Evolutionary conservation across 2,797 vertebrate genomes (phyloP), one percentile per base, ranked within the genome.

Genomic region (Eulemur coronatus): DNA sequence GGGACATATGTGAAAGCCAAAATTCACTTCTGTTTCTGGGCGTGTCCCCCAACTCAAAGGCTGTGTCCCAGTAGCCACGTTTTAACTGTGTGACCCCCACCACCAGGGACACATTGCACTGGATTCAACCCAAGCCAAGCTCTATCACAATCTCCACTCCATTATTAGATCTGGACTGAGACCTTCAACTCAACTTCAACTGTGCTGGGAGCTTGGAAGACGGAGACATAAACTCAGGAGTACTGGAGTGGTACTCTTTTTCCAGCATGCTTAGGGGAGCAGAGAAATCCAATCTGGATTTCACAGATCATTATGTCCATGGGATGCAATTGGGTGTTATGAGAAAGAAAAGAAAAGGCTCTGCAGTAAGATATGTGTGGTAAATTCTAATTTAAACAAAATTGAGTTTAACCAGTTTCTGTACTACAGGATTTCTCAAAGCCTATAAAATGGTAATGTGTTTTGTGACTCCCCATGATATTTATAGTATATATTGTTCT

Each of bases 331-430:
- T 67, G 46, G 59, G 3, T 82, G 18, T 91, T 95, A 85, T 33
- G 33, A 97, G 33, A 75, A 84, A 87, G 72, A 50, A 41, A 24
- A 33, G 41, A 38, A 63, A 89, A 41, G 5, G 2, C 14, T 55
- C 38, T 33, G 3, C 4, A 28, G 3, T 38, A 46, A 57, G 26
- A 24, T 94, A 46, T 61, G 5, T 84, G 50, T 63, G 38, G 35
- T 57, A 82, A 95, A 92, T 88, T 97, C n/a, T 52, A 78, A 11
- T 92, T 89, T 87, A 97, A 93, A 91, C 61, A 93, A 93, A 91
- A 72, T 57, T 33, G 0, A 63, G 18, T 81, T 87, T 75, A 87
- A 78, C 24, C 14, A 80, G 46, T 84, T 89, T 73, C 24, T 28
- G 57, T 61, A 41, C 41, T 81, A 46, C 2, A 84, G 18, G 4